phyloP scores from a whole-genome alignment of 2,888 invertebrate species.

The Diarsia rubi region DNA sequence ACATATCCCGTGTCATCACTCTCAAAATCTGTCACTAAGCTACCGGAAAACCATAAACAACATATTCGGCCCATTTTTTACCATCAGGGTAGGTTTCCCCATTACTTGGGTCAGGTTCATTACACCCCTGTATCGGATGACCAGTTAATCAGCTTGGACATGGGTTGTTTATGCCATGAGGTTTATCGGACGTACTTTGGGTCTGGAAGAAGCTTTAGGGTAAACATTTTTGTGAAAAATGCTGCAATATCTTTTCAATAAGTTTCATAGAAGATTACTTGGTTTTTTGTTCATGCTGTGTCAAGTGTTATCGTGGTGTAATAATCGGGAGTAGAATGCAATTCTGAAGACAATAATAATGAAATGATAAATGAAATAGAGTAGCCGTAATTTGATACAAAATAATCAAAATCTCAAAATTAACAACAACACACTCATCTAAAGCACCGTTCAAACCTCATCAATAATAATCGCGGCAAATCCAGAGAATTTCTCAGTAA shows the following conservation, averaged over 20 bases:
- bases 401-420: conserved; percentile 11
- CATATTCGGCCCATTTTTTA: conserved; percentile 63
- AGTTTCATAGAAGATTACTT: background rate
- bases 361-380: conserved; percentile 1
- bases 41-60: conserved; percentile 64
- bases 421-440: conserved; percentile 33
- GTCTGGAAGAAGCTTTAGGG: conserved; percentile 15
- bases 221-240: conserved; percentile 19
- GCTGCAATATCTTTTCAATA: background rate
- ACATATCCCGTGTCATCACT: conserved; percentile 59
- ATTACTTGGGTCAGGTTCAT: conserved; percentile 63
- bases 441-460: conserved; percentile 20
- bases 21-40: conserved; percentile 63
- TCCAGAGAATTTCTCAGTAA: conserved; percentile 50
- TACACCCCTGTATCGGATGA: conserved; percentile 61
- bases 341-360: background rate
- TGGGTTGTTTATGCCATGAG: conserved; percentile 54
- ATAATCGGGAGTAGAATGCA: background rate
- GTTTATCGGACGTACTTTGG: conserved; percentile 37
- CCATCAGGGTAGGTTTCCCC: conserved; percentile 47
- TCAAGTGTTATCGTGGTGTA: background rate
- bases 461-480: conserved; percentile 55
- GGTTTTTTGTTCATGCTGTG: background rate
- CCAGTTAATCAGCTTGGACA: conserved; percentile 62
- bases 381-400: background rate